Conservation (phyloP, 2,113 vertebrate genomes). For the Amia ocellicauda region DNA sequence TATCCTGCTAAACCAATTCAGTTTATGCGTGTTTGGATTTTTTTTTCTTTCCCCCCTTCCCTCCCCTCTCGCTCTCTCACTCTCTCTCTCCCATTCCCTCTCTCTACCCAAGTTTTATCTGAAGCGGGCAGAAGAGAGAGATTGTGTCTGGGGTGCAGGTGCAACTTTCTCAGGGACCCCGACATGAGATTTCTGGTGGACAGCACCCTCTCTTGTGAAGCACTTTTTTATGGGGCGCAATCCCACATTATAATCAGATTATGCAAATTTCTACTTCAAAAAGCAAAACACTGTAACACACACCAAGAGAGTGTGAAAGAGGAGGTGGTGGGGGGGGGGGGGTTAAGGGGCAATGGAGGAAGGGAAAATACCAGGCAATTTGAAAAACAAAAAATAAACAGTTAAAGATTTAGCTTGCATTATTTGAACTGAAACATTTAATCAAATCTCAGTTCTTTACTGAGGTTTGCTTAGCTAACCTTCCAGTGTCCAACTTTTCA, state of each 20-base stretch:
- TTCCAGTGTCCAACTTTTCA: too few species aligned
- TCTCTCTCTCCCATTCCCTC: too few species aligned
- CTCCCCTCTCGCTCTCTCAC: too few species aligned
- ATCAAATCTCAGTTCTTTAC: too few species aligned
- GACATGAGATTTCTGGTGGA: constrained; percentile 61
- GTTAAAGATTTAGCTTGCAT: too few species aligned
- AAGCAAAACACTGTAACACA: constrained; percentile 81
- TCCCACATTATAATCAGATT: constrained; percentile 90
- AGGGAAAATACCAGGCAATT: too few species aligned
- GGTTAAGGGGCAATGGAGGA: not conserved
- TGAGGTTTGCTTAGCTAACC: too few species aligned
- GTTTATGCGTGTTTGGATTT: constrained; percentile 71
- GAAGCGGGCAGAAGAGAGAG: constrained; percentile 72
- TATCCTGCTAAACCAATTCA: constrained; percentile 74
- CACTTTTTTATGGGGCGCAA: constrained; percentile 77
- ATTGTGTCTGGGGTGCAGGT: constrained; percentile 73
- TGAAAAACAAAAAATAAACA: too few species aligned
- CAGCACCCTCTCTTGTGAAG: constrained; percentile 79
- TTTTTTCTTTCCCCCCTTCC: constrained; percentile 56
- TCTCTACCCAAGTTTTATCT: constrained; percentile 45
- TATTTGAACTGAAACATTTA: too few species aligned
- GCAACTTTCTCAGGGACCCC: constrained; percentile 69
- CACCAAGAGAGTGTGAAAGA: constrained; percentile 39
- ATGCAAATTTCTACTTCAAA: constrained; percentile 98
- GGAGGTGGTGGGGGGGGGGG: constrained; percentile 21